These are phyloP conservation scores for Metalampra italica DNA, from an alignment of 2,888 invertebrate species.

Conservation along the genomic window DNA sequence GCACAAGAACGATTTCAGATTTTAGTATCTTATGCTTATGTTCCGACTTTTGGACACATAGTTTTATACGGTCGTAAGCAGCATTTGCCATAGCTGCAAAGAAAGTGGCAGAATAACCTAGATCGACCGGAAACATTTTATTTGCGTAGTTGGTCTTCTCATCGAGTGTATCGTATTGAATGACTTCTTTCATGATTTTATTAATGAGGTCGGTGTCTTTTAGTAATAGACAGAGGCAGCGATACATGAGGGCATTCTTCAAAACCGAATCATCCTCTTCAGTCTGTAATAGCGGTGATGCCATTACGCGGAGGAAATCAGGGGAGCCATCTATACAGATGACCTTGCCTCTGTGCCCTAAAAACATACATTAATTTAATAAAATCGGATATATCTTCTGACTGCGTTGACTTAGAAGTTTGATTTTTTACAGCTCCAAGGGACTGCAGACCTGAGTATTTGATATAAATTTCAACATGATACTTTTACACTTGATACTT, in stretches of 20 bases:
- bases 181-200: conserved; percentile 55
- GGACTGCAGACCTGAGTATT: too few relatives aligned
- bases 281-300: conserved; percentile 62
- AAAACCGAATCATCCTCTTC: conserved; percentile 60
- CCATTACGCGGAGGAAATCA: conserved; percentile 79
- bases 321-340: conserved; percentile 91
- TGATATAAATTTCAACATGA: too few relatives aligned
- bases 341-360: conserved; percentile 78
- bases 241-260: conserved; percentile 77
- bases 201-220: conserved; percentile 48
- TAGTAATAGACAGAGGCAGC: conserved; percentile 69
- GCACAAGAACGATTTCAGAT: not conserved
- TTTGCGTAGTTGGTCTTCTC: conserved; percentile 76
- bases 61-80: conserved; percentile 73
- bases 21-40: not conserved
- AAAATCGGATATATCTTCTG: too few relatives aligned
- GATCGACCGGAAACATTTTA: conserved; percentile 46
- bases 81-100: conserved; percentile 31
- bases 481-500: too few relatives aligned
- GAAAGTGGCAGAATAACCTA: conserved; percentile 51
- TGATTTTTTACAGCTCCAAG: too few relatives aligned
- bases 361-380: too few relatives aligned
- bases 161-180: conserved; percentile 73
- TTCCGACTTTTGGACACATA: not conserved
- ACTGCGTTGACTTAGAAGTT: too few relatives aligned